Percentiles rank a stretch among this genome's conserved stretches.
Evolutionary conservation across 1,140 invertebrate genomes (phyloP).

Genomic region (Microplitis demolitor): DNA sequence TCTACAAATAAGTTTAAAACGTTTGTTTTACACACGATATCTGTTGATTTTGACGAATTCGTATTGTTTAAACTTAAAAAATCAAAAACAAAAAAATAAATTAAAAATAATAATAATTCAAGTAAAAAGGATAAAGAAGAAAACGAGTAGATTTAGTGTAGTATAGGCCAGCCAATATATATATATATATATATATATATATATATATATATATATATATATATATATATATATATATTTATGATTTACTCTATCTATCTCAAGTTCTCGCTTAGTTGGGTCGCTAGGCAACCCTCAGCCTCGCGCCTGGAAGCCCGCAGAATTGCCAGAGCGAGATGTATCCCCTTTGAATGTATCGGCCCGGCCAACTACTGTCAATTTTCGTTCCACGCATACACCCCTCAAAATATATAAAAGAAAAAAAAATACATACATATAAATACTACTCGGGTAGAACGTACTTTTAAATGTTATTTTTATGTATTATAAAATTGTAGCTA

Average conservation of each 20-base stretch:
- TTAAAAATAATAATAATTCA: neutral
- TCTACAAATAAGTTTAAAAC: no score
- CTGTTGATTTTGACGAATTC: no score
- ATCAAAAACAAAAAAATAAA: neutral
- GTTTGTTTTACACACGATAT: no score
- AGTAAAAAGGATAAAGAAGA: neutral
- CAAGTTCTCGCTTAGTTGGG: constrained; percentile 16
- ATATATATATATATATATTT: neutral
- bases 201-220: neutral
- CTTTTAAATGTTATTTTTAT: neutral
- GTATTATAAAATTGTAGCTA: neutral
- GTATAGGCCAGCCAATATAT: constrained; percentile 18
- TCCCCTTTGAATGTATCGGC: constrained; percentile 4
- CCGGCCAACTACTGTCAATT: constrained; percentile 1
- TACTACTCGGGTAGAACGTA: neutral
- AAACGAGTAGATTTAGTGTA: constrained; percentile 13
- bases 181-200: neutral
- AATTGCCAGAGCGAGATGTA: constrained; percentile 21
- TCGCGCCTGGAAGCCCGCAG: constrained; percentile 25
- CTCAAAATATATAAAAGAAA: neutral
- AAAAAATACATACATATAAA: neutral
- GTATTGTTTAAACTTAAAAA: no score
- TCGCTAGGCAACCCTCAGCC: constrained; percentile 34
- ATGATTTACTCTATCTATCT: neutral
- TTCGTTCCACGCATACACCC: neutral